Evolutionary conservation across 2,797 vertebrate genomes (phyloP), one percentile per base, ranked within the genome.

Genomic region (Ctenochaetus hawaiiensis): DNA sequence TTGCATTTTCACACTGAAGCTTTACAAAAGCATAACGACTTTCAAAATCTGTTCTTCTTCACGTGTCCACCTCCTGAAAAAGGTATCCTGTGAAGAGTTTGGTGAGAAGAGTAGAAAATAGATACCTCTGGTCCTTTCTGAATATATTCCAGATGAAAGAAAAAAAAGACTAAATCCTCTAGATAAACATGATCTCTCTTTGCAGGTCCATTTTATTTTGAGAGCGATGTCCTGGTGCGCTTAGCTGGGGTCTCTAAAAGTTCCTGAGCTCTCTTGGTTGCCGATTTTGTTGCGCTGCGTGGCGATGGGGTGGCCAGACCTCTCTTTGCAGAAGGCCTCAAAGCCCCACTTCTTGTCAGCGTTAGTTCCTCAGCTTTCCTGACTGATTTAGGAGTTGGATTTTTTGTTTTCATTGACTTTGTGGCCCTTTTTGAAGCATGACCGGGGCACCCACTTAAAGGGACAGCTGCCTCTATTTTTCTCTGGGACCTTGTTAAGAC

Each of bases 401-500:
- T 84, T 26, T 83, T 83, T 12, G 61, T 58, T 48, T 52, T 53
- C 8, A 16, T 10, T 1, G 84, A 44, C 80, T 94, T 94, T 14
- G 20, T 22, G 3, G 70, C 52, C 60, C 79, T 92, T 77, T 94
- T 95, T 39, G 75, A 78, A 53, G 78, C 52, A 13, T 54, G 69
- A 67, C 81, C 86, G 17, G 89, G 86, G 64, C 78, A 88, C 20
- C 58, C 78, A 1, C 59, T 83, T 30, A 45, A 48, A 67, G 91
- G 59, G 45, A 80, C 67, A 0, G 75, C 72, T 0, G 78, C 80
- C 77, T 95, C 95, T 37, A 94, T 92, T 83, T 95, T 96, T 60
- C 91, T 94, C 88, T 96, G 96, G 58, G 96, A 95, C 66, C 96
- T 91, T 2, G 96, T 96, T 20, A 95, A 84, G 5, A 96, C 94